phyloP scores from a whole-genome alignment of 2,797 vertebrate genomes.

The Tenualosa ilisha region DNA sequence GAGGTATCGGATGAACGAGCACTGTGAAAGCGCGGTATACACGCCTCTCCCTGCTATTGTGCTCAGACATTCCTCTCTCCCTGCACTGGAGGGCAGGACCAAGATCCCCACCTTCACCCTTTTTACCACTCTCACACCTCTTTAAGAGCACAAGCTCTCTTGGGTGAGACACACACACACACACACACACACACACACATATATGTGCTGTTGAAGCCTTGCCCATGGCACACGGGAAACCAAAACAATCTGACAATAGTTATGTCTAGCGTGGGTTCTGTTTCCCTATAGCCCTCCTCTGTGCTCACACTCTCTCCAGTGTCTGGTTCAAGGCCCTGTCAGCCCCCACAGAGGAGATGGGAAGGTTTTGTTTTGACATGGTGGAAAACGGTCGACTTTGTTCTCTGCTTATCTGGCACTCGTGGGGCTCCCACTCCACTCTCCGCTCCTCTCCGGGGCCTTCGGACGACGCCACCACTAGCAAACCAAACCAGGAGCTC shows the following conservation, averaged over 20 bases:
- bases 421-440: constrained; percentile 45
- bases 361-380: constrained; percentile 73
- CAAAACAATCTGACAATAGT: constrained; percentile 54
- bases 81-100: not conserved
- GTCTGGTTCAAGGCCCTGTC: constrained; percentile 16
- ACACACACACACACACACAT: not conserved
- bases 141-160: not conserved
- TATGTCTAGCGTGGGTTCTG: constrained; percentile 62
- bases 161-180: not conserved
- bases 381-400: constrained; percentile 64
- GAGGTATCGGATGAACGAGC: not conserved
- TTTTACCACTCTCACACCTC: not conserved
- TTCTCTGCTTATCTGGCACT: constrained; percentile 67
- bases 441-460: constrained; percentile 37
- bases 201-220: not conserved
- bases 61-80: not conserved
- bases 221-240: constrained; percentile 22
- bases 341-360: constrained; percentile 57
- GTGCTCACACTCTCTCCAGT: constrained; percentile 24
- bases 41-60: not conserved
- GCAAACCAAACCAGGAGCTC: constrained; percentile 22
- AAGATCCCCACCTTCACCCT: not conserved
- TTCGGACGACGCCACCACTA: not conserved
- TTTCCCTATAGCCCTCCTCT: constrained; percentile 48
- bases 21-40: not conserved